Evolutionary conservation across 1,140 invertebrate species (phyloP).

Genomic region (Nephotettix cincticeps): DNA sequence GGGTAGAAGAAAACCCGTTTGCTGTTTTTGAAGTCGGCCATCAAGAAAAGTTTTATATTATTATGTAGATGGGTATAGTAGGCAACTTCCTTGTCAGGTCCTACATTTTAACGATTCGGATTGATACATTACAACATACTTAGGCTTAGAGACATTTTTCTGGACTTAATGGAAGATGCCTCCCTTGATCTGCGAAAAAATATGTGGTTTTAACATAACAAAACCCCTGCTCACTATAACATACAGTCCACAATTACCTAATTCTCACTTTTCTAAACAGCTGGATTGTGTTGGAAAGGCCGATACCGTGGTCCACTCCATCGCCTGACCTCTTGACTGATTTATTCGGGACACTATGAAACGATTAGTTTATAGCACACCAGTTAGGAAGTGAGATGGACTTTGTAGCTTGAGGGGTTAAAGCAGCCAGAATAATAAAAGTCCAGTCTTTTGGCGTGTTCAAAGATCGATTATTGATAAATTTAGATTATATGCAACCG

Average conservation of each 20-base stretch:
- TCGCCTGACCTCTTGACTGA: background rate
- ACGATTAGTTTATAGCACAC: background rate
- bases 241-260: background rate
- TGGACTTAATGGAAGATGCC: background rate
- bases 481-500: background rate
- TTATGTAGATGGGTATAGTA: background rate
- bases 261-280: background rate
- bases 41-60: background rate
- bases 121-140: no score
- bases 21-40: background rate
- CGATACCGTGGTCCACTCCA: background rate
- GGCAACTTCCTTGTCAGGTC: background rate
- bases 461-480: background rate
- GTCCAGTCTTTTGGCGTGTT: background rate
- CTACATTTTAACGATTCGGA: no score
- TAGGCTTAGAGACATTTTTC: background rate
- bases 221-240: background rate
- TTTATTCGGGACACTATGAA: background rate
- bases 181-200: background rate
- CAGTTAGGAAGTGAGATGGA: background rate
- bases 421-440: background rate
- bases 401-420: background rate
- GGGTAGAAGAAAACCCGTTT: no score
- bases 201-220: background rate
- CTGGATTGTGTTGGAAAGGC: background rate